These are phyloP conservation scores for Perdita meconis DNA, from an alignment of 2,888 invertebrate genomes.

Conservation along the genomic window DNA sequence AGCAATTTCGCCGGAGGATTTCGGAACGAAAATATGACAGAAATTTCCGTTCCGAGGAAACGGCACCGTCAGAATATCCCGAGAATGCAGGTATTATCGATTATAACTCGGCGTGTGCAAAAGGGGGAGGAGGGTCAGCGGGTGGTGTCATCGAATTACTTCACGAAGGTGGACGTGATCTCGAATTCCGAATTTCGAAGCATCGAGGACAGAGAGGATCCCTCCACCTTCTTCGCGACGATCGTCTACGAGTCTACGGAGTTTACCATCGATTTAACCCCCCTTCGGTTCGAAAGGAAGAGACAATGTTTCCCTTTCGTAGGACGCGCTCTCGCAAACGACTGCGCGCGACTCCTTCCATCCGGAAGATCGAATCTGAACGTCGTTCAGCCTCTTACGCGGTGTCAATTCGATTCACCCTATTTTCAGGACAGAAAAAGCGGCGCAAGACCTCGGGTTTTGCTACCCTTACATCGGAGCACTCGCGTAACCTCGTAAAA, in stretches of 20 bases:
- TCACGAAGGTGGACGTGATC: constrained; percentile 16
- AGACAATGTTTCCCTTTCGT: constrained; percentile 45
- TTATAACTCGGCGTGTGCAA: constrained; percentile 39
- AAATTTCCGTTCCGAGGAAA: background rate
- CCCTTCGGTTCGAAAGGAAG: constrained; percentile 46
- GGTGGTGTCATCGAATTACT: constrained; percentile 54
- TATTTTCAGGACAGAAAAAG: constrained; percentile 56
- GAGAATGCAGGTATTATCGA: constrained; percentile 55
- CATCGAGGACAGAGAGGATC: constrained; percentile 1
- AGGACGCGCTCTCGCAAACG: constrained; percentile 45
- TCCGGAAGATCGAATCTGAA: constrained; percentile 71
- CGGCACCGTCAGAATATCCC: background rate
- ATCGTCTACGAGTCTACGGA: constrained; percentile 25
- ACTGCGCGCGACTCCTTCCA: constrained; percentile 59
- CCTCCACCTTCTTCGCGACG: constrained; percentile 10
- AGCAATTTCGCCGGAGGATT: too few species aligned
- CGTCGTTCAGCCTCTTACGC: constrained; percentile 56
- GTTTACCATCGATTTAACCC: constrained; percentile 68
- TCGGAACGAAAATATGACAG: background rate
- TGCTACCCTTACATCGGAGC: constrained; percentile 35
- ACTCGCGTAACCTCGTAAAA: constrained; percentile 64
- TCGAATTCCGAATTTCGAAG: constrained; percentile 40
- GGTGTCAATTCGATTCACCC: constrained; percentile 72
- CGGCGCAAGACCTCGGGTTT: constrained; percentile 25
- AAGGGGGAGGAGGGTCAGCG: constrained; percentile 22